These are phyloP conservation scores for Galaxea fascicularis DNA, from an alignment of 92 coral and sea anemone species.

Conservation along the genomic window DNA sequence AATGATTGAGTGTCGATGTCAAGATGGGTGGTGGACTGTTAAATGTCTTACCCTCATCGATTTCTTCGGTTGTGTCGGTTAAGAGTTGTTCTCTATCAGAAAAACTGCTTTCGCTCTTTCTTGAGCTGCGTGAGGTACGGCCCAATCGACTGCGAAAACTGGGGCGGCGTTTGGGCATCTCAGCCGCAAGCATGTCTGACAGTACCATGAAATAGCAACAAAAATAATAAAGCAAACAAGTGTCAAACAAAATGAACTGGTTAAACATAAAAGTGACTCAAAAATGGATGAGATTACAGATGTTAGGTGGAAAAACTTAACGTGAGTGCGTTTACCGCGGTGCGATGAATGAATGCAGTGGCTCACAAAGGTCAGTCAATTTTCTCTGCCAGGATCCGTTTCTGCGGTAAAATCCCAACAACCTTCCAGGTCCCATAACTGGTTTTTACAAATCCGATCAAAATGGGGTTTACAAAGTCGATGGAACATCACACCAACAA, in stretches of 20 bases:
- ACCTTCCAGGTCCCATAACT: too few relatives aligned
- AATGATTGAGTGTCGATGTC: too few relatives aligned
- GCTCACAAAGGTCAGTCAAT: not conserved
- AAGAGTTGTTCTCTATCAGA: slow-evolving; percentile 71
- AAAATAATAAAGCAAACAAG: not conserved
- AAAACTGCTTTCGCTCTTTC: slow-evolving; percentile 59
- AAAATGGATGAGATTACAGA: not conserved
- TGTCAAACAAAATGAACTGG: not conserved
- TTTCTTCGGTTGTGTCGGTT: slow-evolving; percentile 53
- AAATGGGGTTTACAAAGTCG: too few relatives aligned
- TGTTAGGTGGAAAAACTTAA: not conserved
- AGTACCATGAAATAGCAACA: not conserved
- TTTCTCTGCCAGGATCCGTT: too few relatives aligned
- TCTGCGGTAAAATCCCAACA: too few relatives aligned
- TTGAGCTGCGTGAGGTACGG: slow-evolving; percentile 39
- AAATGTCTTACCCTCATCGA: slow-evolving; percentile 29
- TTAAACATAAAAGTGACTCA: not conserved
- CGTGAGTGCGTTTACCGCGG: not conserved
- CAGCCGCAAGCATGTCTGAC: slow-evolving; percentile 82
- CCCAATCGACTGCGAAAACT: slow-evolving; percentile 72
- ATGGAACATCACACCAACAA: too few relatives aligned
- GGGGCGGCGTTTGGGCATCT: slow-evolving; percentile 84
- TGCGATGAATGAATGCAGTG: not conserved
- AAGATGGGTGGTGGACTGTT: not conserved
- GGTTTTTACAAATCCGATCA: too few relatives aligned